A percentile compares a stretch with the other conserved stretches of the same genome.
These are phyloP conservation scores for Tipula helvola DNA, from an alignment of 2,888 invertebrate species.

Conservation along the genomic window DNA sequence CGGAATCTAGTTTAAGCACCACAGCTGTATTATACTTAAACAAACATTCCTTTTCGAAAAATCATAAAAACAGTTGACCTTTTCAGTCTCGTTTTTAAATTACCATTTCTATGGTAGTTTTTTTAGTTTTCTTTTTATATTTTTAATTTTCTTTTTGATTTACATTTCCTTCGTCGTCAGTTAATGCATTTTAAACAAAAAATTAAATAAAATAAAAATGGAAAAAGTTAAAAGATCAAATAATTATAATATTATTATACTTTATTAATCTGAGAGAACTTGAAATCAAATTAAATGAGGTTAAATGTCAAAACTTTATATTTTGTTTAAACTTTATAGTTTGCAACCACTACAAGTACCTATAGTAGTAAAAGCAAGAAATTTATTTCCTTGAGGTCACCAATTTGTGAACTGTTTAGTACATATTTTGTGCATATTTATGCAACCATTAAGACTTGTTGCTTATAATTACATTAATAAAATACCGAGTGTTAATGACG, in stretches of 20 bases:
- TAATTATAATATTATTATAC: background rate
- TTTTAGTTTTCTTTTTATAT: too few species aligned
- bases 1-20: background rate
- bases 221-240: background rate
- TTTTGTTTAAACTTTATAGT: background rate
- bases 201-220: background rate
- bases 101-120: background rate
- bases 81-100: background rate
- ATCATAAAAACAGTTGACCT: background rate
- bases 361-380: background rate
- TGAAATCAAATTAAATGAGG: background rate
- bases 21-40: background rate
- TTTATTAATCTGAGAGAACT: background rate
- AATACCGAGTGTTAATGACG: background rate
- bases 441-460: background rate
- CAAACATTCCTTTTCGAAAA: background rate
- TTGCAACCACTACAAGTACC: too few species aligned
- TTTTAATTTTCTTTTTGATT: background rate
- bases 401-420: background rate
- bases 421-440: background rate
- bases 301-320: background rate
- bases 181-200: background rate
- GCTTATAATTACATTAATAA: background rate
- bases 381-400: background rate
- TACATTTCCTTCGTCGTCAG: background rate